Evolutionary conservation across 2,797 vertebrate genomes (phyloP), one percentile per base, ranked within the genome.

Genomic region (Takifugu ocellatus): DNA sequence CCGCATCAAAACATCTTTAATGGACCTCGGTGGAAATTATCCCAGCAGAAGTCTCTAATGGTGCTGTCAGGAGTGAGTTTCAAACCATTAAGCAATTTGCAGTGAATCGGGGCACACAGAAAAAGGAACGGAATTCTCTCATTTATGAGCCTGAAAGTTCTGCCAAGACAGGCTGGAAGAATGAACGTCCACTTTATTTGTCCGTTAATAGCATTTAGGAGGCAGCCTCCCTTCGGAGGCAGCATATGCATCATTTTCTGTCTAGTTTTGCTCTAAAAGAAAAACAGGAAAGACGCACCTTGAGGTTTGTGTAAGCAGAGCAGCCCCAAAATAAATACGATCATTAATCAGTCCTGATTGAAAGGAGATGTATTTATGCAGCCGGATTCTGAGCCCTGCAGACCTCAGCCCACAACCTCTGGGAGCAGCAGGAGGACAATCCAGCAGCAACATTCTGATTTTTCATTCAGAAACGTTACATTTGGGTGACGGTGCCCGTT

Each of bases 81-180:
- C 83, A 82, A 87, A 74, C 83, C 87, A 87, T 91, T 89, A 84
- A 85, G 83, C 76, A 88, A 88, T 89, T 84, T 87, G 83, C 45
- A 67, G 79, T 68, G 82, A 88, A 86, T 86, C 72, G 68, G 79
- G 75, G 79, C 84, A 79, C 66, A 78, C 67, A 80, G 61, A 56
- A 53, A 87, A 85, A 86, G 79, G 80, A 87, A 88, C 79, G 83
- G 67, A 76, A 81, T 83, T 81, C 59, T 74, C 70, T 73, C 70
- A 72, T 70, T 69, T 73, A 73, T 21, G 21, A 77, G 61, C 61
- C 68, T 74, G 63, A 66, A 21, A 68, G 80, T 70, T 54, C 51
- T 67, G 39, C 77, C 66, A 72, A 45, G 74, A 75, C 45, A 61
- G 39, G 46, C 56, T 63, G 52, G 63, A 17, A 1, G 15, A 60